Conservation (phyloP, 1,140 invertebrate genomes). For the Drosophila carrolli region DNA sequence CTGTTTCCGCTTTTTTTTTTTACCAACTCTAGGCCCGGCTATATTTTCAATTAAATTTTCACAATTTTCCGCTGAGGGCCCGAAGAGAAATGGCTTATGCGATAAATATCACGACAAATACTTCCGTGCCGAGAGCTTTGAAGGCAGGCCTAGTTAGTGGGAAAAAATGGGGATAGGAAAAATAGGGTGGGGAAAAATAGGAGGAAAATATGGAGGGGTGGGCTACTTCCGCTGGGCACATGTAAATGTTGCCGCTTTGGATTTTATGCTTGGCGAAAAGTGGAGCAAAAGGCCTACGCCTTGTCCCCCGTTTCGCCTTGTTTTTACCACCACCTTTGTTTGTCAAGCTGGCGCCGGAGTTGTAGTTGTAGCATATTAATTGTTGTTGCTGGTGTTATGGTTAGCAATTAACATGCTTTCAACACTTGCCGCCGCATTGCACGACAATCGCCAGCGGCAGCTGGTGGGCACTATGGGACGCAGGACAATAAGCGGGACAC, state of each 20-base stretch:
- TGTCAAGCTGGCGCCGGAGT: slow-evolving; percentile 37
- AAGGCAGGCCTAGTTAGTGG: slow-evolving; percentile 15
- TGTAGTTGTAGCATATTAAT: slow-evolving; percentile 34
- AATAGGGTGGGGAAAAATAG: neutral
- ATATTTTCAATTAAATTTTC: slow-evolving; percentile 80
- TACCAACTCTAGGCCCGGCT: slow-evolving; percentile 24
- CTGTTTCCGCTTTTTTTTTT: neutral
- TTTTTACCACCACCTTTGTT: slow-evolving; percentile 22
- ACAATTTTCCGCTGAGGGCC: slow-evolving; percentile 67
- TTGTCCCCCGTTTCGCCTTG: slow-evolving; percentile 5
- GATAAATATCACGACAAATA: slow-evolving; percentile 81
- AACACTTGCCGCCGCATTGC: slow-evolving; percentile 70
- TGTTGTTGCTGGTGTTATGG: slow-evolving; percentile 63
- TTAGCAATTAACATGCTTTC: slow-evolving; percentile 79
- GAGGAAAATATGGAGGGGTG: neutral
- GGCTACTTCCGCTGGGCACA: slow-evolving; percentile 63
- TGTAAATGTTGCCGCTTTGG: slow-evolving; percentile 58
- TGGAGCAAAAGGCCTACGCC: slow-evolving; percentile 49
- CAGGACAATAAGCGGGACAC: slow-evolving; percentile 47
- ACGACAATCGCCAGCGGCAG: slow-evolving; percentile 52
- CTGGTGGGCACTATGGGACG: slow-evolving; percentile 62
- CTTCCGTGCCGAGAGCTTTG: slow-evolving; percentile 57
- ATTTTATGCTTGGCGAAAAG: slow-evolving; percentile 27
- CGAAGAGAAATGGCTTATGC: slow-evolving; percentile 70
- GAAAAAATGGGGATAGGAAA: neutral